Percentiles rank a stretch among this genome's conserved stretches.
Evolutionary conservation across 2,888 invertebrate genomes (phyloP).

Genomic region (Sicus ferrugineus): DNA sequence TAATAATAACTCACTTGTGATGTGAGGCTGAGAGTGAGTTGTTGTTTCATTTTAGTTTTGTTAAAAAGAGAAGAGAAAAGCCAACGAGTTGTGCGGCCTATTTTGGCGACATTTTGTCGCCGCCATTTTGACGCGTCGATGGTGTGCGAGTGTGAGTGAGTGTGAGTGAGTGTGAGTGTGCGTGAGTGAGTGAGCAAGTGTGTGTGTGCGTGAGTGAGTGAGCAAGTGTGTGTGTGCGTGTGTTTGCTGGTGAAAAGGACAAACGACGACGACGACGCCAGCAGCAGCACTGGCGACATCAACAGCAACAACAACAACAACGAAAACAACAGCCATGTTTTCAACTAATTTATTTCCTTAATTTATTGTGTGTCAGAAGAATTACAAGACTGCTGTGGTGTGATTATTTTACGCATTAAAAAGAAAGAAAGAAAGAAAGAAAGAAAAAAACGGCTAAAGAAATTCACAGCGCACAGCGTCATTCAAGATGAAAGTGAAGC

Average conservation of each 20-base stretch:
- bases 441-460: slow-evolving; percentile 2
- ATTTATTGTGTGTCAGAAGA: slow-evolving; percentile 56
- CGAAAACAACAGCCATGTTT: not conserved
- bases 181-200: not conserved
- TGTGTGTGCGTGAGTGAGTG: not conserved
- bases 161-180: not conserved
- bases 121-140: slow-evolving; percentile 56
- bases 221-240: not conserved
- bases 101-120: slow-evolving; percentile 58
- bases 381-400: slow-evolving; percentile 46
- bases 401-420: slow-evolving; percentile 23
- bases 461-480: not conserved
- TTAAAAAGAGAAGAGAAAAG: not conserved
- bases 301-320: not conserved
- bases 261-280: slow-evolving; percentile 3
- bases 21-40: not conserved
- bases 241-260: slow-evolving; percentile 17
- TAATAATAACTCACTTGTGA: not conserved
- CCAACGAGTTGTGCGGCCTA: slow-evolving; percentile 27
- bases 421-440: not conserved
- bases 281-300: not conserved
- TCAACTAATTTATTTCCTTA: slow-evolving; percentile 54
- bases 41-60: no score
- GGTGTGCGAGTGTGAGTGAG: slow-evolving; percentile 37
- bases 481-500: slow-evolving; percentile 10